Base-by-base conservation (phyloP, 2,113 vertebrate species). In the Prolemur simus region DNA sequence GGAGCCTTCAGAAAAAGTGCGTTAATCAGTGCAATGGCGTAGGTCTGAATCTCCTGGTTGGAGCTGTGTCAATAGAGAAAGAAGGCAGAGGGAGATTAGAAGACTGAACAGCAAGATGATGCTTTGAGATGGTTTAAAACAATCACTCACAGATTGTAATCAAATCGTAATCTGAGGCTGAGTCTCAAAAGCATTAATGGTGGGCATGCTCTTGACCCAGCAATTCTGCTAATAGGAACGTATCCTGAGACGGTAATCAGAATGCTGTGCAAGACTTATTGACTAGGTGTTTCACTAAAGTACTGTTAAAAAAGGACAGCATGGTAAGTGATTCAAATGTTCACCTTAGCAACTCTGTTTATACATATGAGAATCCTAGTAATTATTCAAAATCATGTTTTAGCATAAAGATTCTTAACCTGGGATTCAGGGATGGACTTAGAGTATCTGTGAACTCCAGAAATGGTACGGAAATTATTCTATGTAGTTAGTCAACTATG, bases 31-130 rank as follows among this genome's bases (percentile, higher is more conserved):
- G 99, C 99, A 71, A 99, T 99, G 97, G 99, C 99, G 2, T 99
- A 99, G 0, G 99, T 99, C 98, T 99, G 99, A 97, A 99, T 99
- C 98, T 99, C 99, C 98, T 99, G 99, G 98, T 99, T 99, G 96
- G 99, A 99, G 97, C 99, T 99, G 98, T 97, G 98, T 97, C 89
- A 66, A 76, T 10, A 77, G 87, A 96, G 78, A 97, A 54, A 87
- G 69, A 85, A 82, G 39, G n/a, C 77, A 96, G 56, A 91, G 34
- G 83, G 76, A 69, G 45, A 37, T 96, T n/a, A 97, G 87, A 74
- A 54, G 71, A 85, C 13, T 39, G 39, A 71, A 27, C 37, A 42
- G 45, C 63, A 54, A 73, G 68, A 45, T 1, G 29, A 68, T 18
- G 13, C 47, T 45, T 27, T 47, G 58, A 45, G 6, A 71, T 3